Evolutionary conservation across 37 sponge, comb jelly and placozoan species (phyloP), one percentile per base, ranked within the genome.

Genomic region (Bolinopsis microptera): DNA sequence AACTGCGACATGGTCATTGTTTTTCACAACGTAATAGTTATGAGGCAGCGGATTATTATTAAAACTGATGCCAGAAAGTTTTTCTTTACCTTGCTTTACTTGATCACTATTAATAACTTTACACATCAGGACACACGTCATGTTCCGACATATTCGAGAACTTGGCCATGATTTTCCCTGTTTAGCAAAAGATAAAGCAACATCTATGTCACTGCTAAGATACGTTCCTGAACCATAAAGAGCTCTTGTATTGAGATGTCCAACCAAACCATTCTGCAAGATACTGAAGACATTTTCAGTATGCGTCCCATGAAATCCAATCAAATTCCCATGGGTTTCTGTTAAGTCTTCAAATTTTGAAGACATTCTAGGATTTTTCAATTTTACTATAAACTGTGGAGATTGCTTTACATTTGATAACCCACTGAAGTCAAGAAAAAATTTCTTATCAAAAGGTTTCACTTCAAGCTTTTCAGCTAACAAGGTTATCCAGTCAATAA

Each of bases 251-350:
- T 86, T 86, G 3, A 86, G 26, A 26, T 86, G 90, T 0, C 90
- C 90, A 39, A 16, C 5, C 25, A 86, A 40, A 3, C 90, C 90
- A 86, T 86, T 86, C 41, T 86, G 34, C n/a, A 86, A 38, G 26
- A 86, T 86, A 86, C 90, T 86, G n/a, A 41, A 34, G 26, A 86
- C 90, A 86, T 86, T 86, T 26, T 86, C 90, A 39, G 90, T 86
- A 40, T 40, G 61, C 0, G 90, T 86, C 2, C 90, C 90, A 41
- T 86, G 90, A 86, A 41, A 86, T 39, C 61, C 90, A 41, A 86
- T 39, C 0, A 28, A 18, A 41, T 35, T 40, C 0, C 90, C 90
- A 41, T 86, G 40, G n/a, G 1, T 2, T 1, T 25, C 27, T 5
- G 90, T 1, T 24, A 86, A 34, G 18, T 41, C 0, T 24, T 22